Evolutionary conservation across 2,888 invertebrate genomes (phyloP), one percentile per base, ranked within the genome.

Genomic region (Caenorhabditis sinica): DNA sequence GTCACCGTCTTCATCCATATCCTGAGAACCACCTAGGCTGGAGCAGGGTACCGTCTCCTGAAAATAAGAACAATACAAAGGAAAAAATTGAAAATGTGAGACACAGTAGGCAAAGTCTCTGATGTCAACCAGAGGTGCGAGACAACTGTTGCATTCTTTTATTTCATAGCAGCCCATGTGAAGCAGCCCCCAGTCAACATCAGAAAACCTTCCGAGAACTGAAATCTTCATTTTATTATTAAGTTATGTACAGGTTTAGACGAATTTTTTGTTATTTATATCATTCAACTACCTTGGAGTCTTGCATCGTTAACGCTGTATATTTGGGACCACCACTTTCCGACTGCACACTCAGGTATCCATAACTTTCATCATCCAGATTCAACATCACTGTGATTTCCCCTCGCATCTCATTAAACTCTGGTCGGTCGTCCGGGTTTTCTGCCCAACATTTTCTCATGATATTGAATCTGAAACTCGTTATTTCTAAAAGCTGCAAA

Each of bases 351-450:
- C 60, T 80, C 15, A 88, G 63, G 56, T 88, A 88, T 25, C 89
- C 89, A 66, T 89, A 89, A 58, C 83, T 83, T 65, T 87, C 88
- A 60, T 87, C 87, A 53, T 87, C 88, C 66, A 83, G 74, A 63
- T 89, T 89, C 51, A 89, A 82, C 63, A 89, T 72, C 56, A 71
- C 86, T 82, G 77, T 74, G 23, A 85, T 45, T 28, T 85, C 85
- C 6, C 73, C 75, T 17, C 82, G 68, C 25, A 85, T 81, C 33
- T 85, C 76, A 58, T 81, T 81, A 13, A 77, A 76, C n/a, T 81
- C 84, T 2, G 90, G 90, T 9, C 90, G 63, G 9, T 86, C 68
- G 0, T 75, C 79, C 0, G 87, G 71, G 0, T 85, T 80, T 13
- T 79, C 79, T 5, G 68, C 68, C 88, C 88, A 88, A 63, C 86